These are phyloP conservation scores for Chrysochloris asiatica DNA, from an alignment of 2,113 vertebrate species.

Conservation along the genomic window DNA sequence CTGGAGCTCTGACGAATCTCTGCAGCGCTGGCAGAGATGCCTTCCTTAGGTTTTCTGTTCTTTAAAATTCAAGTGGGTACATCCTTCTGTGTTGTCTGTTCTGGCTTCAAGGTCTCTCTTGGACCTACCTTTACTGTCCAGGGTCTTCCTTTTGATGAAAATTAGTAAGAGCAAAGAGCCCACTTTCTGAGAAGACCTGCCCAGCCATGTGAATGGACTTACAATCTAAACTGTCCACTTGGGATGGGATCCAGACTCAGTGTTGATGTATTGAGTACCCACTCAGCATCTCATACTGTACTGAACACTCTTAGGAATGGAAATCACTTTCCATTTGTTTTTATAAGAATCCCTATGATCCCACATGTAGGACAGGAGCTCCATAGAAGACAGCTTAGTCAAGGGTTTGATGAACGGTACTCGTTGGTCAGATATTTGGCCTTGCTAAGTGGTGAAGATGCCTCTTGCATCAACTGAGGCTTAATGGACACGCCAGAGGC, in stretches of 20 bases:
- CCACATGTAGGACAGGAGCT: background rate
- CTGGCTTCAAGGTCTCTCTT: background rate
- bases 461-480: slow-evolving; percentile 1
- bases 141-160: background rate
- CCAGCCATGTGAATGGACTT: background rate
- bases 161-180: background rate
- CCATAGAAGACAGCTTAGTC: background rate
- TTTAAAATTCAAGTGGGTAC: background rate
- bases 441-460: background rate
- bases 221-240: background rate
- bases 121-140: background rate
- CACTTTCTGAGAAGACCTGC: background rate
- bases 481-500: background rate
- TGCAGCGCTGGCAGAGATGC: too few relatives aligned
- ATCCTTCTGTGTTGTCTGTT: background rate
- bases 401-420: too few relatives aligned
- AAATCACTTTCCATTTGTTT: background rate
- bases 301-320: background rate
- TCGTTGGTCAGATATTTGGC: background rate
- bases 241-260: background rate
- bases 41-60: background rate
- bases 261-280: background rate
- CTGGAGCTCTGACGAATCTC: background rate
- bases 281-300: rapidly evolving
- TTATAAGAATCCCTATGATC: background rate